Conservation (phyloP, 2,797 vertebrate genomes). For the Bradypus variegatus region DNA sequence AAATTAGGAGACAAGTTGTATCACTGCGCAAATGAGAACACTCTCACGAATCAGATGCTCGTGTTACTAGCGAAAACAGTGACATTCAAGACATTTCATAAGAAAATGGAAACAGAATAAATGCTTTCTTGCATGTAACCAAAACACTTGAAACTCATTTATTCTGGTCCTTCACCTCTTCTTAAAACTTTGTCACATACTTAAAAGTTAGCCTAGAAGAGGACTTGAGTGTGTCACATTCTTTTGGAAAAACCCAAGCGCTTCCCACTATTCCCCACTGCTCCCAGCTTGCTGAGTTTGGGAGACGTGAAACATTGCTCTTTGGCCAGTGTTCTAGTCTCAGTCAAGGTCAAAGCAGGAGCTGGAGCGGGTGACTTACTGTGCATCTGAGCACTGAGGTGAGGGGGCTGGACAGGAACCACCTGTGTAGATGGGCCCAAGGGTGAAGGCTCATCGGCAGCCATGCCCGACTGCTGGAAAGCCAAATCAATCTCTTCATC, state of each 20-base stretch:
- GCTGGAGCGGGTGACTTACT: constrained; percentile 77
- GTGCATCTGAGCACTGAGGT: constrained; percentile 73
- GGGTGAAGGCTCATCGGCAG: constrained; percentile 79
- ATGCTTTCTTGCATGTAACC: not conserved
- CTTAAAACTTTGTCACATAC: not conserved
- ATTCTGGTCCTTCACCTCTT: not conserved
- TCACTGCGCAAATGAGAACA: not conserved
- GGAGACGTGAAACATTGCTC: not conserved
- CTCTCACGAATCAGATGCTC: not conserved
- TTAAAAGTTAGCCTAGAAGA: not conserved
- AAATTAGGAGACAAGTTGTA: not conserved
- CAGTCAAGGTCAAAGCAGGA: not conserved
- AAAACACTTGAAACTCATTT: not conserved
- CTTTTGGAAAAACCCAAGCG: not conserved
- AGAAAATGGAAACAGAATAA: not conserved
- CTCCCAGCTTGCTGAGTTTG: not conserved
- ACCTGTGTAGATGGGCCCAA: constrained; percentile 70
- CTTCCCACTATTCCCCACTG: not conserved
- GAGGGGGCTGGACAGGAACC: constrained; percentile 74
- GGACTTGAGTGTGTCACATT: not conserved
- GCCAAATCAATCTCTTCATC: constrained; percentile 96
- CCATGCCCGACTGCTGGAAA: constrained; percentile 88
- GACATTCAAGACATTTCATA: not conserved
- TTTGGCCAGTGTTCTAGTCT: not conserved
- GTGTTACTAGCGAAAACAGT: not conserved